Conservation (phyloP, 2,113 vertebrate genomes). For the Heliornis fulica region DNA sequence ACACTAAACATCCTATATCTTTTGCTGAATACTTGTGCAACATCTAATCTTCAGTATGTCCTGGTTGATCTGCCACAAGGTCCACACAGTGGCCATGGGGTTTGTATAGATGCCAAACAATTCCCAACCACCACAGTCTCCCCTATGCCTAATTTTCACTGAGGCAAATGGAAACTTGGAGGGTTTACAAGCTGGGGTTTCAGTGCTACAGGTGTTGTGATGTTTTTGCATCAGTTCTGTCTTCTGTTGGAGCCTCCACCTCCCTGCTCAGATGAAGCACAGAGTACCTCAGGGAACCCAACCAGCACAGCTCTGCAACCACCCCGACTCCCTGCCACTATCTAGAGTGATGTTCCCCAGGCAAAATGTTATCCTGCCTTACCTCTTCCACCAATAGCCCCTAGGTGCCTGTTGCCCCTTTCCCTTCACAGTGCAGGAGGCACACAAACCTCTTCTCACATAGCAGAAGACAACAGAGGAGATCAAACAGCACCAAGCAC, state of each 20-base stretch:
- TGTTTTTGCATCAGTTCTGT: not conserved
- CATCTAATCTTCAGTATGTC: not conserved
- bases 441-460: accelerated
- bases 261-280: not conserved
- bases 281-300: not conserved
- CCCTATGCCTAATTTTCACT: not conserved
- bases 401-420: not conserved
- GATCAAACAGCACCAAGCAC: not conserved
- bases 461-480: not conserved
- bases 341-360: not conserved
- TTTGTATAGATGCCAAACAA: not conserved
- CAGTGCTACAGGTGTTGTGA: not conserved
- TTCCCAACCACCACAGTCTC: accelerated
- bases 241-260: not conserved
- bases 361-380: not conserved
- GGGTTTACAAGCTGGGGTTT: not conserved
- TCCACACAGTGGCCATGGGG: not conserved
- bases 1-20: not conserved
- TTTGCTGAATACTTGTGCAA: not conserved
- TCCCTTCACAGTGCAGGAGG: not conserved
- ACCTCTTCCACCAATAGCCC: not conserved
- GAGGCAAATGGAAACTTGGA: not conserved
- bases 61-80: not conserved
- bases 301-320: accelerated
- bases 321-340: accelerated